phyloP scores from a whole-genome alignment of 92 coral and sea anemone genomes.

The Epizoanthus ramosus region DNA sequence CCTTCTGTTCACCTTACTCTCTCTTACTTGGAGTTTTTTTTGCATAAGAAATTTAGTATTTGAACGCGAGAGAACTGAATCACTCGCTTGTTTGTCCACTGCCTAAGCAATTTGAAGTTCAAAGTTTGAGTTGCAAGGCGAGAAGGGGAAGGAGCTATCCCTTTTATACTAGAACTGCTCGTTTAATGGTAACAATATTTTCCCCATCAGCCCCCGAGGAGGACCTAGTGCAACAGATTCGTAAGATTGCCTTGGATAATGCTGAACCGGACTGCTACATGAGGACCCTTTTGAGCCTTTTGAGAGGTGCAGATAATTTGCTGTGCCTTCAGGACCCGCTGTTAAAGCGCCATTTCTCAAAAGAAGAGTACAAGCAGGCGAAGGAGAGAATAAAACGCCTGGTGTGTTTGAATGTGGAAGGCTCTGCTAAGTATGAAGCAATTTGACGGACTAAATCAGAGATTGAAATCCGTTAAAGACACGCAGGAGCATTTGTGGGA shows the following conservation, averaged over 20 bases:
- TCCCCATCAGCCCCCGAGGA: neutral
- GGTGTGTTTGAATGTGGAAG: neutral
- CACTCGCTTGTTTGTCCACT: too few relatives aligned
- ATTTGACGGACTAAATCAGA: neutral
- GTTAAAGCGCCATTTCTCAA: conserved; percentile 10
- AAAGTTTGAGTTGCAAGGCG: too few relatives aligned
- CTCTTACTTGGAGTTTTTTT: too few relatives aligned
- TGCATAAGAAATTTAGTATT: too few relatives aligned
- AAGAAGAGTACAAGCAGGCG: conserved; percentile 3
- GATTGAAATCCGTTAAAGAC: too few relatives aligned
- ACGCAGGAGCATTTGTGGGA: too few relatives aligned
- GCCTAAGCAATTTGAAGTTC: too few relatives aligned
- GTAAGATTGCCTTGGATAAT: neutral
- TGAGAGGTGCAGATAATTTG: neutral
- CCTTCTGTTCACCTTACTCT: too few relatives aligned
- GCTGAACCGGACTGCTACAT: conserved; percentile 1
- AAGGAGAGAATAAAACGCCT: conserved; percentile 5
- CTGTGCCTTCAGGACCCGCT: neutral
- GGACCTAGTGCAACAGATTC: neutral
- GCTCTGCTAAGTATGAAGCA: conserved; percentile 4
- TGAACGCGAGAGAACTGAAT: too few relatives aligned
- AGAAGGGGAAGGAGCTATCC: too few relatives aligned
- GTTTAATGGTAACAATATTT: too few relatives aligned
- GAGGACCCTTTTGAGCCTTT: neutral
- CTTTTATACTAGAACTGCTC: too few relatives aligned